Evolutionary conservation across 2,888 invertebrate genomes (phyloP).

Genomic region (Chelonus formosanus): DNA sequence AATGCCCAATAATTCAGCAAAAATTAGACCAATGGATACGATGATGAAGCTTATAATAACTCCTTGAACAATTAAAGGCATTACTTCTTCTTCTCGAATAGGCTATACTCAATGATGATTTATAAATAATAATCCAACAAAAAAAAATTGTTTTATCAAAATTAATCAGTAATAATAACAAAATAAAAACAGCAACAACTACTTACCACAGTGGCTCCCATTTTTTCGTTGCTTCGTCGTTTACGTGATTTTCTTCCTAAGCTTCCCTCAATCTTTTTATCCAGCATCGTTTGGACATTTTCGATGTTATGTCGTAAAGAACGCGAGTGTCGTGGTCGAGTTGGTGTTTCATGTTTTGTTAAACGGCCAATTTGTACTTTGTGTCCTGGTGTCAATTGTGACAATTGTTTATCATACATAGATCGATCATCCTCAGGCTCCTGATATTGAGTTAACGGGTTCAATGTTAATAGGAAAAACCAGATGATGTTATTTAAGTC

Average conservation of each 20-base stretch:
- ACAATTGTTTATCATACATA: conserved; percentile 55
- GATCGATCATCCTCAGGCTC: conserved; percentile 60
- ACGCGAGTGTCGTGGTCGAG: conserved; percentile 54
- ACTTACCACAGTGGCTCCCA: conserved; percentile 72
- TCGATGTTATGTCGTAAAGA: conserved; percentile 56
- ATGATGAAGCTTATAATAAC: conserved; percentile 52
- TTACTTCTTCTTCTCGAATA: conserved; percentile 49
- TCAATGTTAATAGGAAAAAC: not conserved
- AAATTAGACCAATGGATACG: conserved; percentile 53
- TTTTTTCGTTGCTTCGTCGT: conserved; percentile 72
- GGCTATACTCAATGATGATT: conserved; percentile 51
- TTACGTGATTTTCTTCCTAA: conserved; percentile 68
- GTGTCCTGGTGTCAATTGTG: conserved; percentile 55
- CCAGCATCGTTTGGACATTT: conserved; percentile 55
- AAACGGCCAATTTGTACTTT: conserved; percentile 58
- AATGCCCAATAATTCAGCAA: conserved; percentile 49
- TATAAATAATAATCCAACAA: not conserved
- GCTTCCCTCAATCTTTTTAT: conserved; percentile 64
- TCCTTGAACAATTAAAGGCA: conserved; percentile 54
- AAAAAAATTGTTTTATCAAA: not conserved
- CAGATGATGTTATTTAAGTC: not conserved
- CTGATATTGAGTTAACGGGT: conserved; percentile 39
- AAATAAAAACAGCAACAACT: not conserved
- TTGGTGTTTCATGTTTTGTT: conserved; percentile 51
- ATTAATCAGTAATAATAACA: not conserved